Evolutionary conservation across 2,797 vertebrate genomes (phyloP), one percentile per base, ranked within the genome.

Genomic region (Chaunax sp.): DNA sequence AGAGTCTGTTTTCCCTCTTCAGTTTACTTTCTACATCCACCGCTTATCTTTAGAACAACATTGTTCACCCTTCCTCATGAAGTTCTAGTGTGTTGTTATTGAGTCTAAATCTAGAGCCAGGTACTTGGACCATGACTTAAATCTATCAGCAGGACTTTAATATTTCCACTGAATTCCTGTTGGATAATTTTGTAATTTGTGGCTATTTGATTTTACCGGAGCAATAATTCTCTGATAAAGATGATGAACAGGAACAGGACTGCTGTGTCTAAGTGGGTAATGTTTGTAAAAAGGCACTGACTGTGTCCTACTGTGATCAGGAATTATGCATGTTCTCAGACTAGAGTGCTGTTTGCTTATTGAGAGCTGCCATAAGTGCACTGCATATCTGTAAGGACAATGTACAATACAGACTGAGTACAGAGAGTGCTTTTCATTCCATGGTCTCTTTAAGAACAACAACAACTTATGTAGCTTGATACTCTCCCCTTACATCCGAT

Each of bases 11-110:
- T n/a, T 53, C 49, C 13, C 10, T 37, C n/a, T 23, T 26, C 30
- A 30, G 38, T 22, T 2, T 40, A 30, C n/a, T 7, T 46, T 41
- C 13, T 45, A 19, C 41, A 28, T 50, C 23, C 20, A 20, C 38
- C 64, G 15, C 59, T 62, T 68, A n/a, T 22, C 56, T 58, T 45
- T 33, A 41, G 6, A 61, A 15, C 26, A 6, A 13, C 46, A 15
- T n/a, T 22, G 5, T 25, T 53, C 15, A 33, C n/a, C n/a, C 18
- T 16, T 19, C 7, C 3, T 4, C 9, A n/a, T 30, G 1, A 16
- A 14, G 20, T 50, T 30, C 1, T 8, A 37, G 9, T 55, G 40
- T 19, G 6, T 14, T 61, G 16, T 23, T 46, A 15, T 55, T 20
- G 13, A 14, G 11, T 55, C 3, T 44, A 38, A 64, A 23, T 53